Evolutionary conservation across 1,140 invertebrate genomes (phyloP).

Genomic region (Drosophila tani): DNA sequence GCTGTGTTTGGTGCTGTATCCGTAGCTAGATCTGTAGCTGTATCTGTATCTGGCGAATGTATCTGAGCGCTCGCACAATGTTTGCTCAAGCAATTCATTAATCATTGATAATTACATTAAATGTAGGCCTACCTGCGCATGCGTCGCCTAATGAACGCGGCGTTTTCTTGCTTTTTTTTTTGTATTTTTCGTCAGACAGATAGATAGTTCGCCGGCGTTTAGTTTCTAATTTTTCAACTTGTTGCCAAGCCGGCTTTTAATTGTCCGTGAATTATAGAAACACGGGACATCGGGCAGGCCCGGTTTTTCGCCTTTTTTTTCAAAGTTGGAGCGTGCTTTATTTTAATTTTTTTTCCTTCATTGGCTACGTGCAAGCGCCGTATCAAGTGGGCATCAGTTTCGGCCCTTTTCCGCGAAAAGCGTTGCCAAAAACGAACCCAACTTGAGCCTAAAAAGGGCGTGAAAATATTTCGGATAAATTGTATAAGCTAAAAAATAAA

Average conservation of each 20-base stretch:
- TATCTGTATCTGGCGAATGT: slow-evolving; percentile 17
- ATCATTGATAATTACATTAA: slow-evolving; percentile 83
- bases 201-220: slow-evolving; percentile 60
- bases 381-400: slow-evolving; percentile 61
- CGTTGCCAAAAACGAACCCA: slow-evolving; percentile 8
- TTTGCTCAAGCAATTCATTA: slow-evolving; percentile 79
- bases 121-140: slow-evolving; percentile 72
- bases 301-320: slow-evolving; percentile 28
- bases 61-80: slow-evolving; percentile 55
- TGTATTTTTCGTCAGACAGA: neutral
- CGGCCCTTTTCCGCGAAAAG: slow-evolving; percentile 55
- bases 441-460: neutral
- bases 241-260: slow-evolving; percentile 73
- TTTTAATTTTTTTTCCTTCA: neutral
- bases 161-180: slow-evolving; percentile 4
- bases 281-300: slow-evolving; percentile 50
- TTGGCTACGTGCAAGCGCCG: slow-evolving; percentile 59
- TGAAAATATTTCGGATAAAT: neutral
- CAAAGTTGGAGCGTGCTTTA: slow-evolving; percentile 25
- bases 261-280: slow-evolving; percentile 78
- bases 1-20: slow-evolving; percentile 20
- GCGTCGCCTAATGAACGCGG: slow-evolving; percentile 54
- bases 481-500: too few species aligned
- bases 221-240: slow-evolving; percentile 62
- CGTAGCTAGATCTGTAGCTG: slow-evolving; percentile 2